These are phyloP conservation scores for Synergus japonicus DNA, from an alignment of 2,888 invertebrate species.

Conservation along the genomic window DNA sequence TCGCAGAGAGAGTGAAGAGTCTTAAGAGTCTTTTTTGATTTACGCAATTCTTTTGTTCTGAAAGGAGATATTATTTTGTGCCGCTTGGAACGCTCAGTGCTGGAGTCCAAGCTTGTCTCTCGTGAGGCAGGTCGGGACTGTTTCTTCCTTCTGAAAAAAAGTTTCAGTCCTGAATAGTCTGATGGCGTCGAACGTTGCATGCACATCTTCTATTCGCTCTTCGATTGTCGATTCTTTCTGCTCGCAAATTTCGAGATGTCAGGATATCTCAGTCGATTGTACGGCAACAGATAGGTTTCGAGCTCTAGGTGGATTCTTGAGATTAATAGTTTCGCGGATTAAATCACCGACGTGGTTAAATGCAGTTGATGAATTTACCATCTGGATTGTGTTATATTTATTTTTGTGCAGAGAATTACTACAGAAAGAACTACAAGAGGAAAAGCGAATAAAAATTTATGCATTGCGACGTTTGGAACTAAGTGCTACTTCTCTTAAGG, in stretches of 20 bases:
- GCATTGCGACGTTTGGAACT: constrained; percentile 12
- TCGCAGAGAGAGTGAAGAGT: constrained; percentile 45
- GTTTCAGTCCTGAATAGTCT: constrained; percentile 53
- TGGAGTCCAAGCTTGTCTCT: constrained; percentile 9
- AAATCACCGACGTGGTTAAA: not conserved
- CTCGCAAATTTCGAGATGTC: constrained; percentile 49
- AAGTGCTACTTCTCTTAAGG: not conserved
- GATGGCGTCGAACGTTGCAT: constrained; percentile 12
- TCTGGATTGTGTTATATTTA: not conserved
- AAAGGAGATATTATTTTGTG: constrained; percentile 48
- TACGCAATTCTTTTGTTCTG: constrained; percentile 42
- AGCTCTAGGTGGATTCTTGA: constrained; percentile 45
- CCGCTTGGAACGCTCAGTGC: not conserved
- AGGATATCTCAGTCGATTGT: constrained; percentile 49
- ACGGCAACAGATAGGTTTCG: constrained; percentile 43
- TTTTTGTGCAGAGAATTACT: not conserved
- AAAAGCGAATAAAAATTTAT: constrained; percentile 39
- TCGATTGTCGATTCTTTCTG: constrained; percentile 51
- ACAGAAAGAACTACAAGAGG: constrained; percentile 37
- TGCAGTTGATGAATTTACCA: not conserved
- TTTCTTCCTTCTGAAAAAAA: constrained; percentile 69
- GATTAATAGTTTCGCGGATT: not conserved
- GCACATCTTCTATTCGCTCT: constrained; percentile 48
- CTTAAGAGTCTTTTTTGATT: constrained; percentile 46
- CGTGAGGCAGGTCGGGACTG: constrained; percentile 42